Evolutionary conservation across 2,888 invertebrate species (phyloP).

Genomic region (Lasioglossum pauxillum): DNA sequence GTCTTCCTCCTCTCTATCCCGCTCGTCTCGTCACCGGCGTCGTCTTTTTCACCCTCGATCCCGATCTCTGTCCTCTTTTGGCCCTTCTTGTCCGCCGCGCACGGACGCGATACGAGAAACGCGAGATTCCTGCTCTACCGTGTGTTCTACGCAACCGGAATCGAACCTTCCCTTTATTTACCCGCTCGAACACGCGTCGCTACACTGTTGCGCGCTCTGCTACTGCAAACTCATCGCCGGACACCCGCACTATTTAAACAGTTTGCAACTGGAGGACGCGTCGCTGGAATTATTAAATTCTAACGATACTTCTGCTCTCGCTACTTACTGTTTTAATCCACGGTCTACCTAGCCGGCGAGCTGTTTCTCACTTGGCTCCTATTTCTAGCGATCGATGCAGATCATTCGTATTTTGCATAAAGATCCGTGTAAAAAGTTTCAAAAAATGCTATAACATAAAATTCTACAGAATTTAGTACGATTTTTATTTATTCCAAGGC

Average conservation of each 20-base stretch:
- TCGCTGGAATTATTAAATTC: neutral
- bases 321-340: neutral
- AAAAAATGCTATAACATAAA: no score
- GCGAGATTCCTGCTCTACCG: constrained; percentile 26
- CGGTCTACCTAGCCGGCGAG: neutral
- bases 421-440: no score
- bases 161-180: constrained; percentile 37
- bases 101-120: constrained; percentile 26
- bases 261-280: neutral
- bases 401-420: no score
- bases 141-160: constrained; percentile 19
- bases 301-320: neutral
- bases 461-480: no score
- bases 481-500: no score
- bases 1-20: constrained; percentile 6
- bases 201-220: neutral
- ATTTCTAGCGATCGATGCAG: no score
- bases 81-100: neutral
- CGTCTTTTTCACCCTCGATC: constrained; percentile 25
- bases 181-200: constrained; percentile 19
- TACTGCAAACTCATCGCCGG: neutral
- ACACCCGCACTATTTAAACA: neutral
- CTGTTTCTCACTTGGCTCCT: no score
- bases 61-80: constrained; percentile 27
- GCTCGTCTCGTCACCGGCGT: neutral